These are phyloP conservation scores for Halocynthia aurantium DNA, from an alignment of 23 tunicate species.

Conservation along the genomic window DNA sequence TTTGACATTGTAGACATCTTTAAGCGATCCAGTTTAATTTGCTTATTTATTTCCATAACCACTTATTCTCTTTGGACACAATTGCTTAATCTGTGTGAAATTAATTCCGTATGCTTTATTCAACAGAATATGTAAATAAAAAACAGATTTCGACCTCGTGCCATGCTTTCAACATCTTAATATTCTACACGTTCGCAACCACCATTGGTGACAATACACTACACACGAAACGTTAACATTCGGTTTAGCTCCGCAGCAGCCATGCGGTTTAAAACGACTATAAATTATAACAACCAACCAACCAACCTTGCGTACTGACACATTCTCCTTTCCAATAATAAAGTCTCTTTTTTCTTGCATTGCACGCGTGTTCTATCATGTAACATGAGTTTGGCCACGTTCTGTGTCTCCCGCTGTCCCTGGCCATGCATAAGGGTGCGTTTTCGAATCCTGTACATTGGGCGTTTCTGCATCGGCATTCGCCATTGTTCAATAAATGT, in stretches of 20 bases:
- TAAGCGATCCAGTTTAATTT: too few relatives aligned
- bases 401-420: constrained; percentile 4
- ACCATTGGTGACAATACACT: not conserved
- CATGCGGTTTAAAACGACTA: not conserved
- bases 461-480: not conserved
- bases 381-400: not conserved
- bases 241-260: not conserved
- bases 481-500: not conserved
- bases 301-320: not conserved
- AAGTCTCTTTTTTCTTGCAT: constrained; percentile 9
- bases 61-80: too few relatives aligned
- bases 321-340: constrained; percentile 1
- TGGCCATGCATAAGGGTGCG: not conserved
- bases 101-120: too few relatives aligned
- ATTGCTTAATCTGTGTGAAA: too few relatives aligned
- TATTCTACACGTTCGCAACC: too few relatives aligned
- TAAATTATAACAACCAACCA: not conserved
- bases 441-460: not conserved
- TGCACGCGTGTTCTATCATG: constrained; percentile 8
- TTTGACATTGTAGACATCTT: too few relatives aligned
- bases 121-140: too few relatives aligned
- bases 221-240: not conserved
- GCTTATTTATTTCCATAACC: too few relatives aligned
- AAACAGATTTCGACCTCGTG: too few relatives aligned
- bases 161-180: too few relatives aligned